phyloP scores from a whole-genome alignment of 2,888 invertebrate genomes.

The Melinaea marsaeus region DNA sequence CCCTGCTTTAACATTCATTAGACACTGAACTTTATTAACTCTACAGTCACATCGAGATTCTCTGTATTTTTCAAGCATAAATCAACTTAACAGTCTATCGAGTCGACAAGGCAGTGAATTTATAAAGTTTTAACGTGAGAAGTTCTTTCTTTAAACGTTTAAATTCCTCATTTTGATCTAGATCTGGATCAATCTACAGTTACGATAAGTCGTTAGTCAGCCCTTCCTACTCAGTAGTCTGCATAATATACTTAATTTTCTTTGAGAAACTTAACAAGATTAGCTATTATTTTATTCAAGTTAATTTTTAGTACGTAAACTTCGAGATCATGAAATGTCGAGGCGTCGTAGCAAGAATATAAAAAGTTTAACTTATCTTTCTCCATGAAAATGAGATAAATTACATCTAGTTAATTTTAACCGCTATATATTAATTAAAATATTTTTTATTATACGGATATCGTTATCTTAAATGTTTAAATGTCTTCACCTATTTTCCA shows the following conservation, averaged over 20 bases:
- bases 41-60: background rate
- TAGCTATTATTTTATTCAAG: constrained; percentile 26
- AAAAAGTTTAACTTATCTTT: constrained; percentile 6
- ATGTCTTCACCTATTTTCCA: too few relatives aligned
- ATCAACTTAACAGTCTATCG: constrained; percentile 57
- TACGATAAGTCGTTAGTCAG: constrained; percentile 28
- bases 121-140: constrained; percentile 66
- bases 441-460: too few relatives aligned
- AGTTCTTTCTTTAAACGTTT: constrained; percentile 55
- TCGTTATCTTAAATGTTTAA: too few relatives aligned
- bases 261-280: constrained; percentile 22
- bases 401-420: too few relatives aligned
- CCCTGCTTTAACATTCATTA: too few relatives aligned
- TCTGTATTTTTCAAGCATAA: constrained; percentile 39
- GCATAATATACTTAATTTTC: constrained; percentile 27
- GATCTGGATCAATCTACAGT: constrained; percentile 47
- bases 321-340: constrained; percentile 16
- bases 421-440: too few relatives aligned
- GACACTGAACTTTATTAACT: background rate
- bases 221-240: constrained; percentile 25
- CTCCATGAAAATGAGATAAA: background rate
- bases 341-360: constrained; percentile 16
- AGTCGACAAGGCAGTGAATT: constrained; percentile 51
- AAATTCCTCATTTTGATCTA: constrained; percentile 39
- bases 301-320: constrained; percentile 25